Conservation (phyloP, 2,888 invertebrate species). For the Macrophya alboannulata region DNA sequence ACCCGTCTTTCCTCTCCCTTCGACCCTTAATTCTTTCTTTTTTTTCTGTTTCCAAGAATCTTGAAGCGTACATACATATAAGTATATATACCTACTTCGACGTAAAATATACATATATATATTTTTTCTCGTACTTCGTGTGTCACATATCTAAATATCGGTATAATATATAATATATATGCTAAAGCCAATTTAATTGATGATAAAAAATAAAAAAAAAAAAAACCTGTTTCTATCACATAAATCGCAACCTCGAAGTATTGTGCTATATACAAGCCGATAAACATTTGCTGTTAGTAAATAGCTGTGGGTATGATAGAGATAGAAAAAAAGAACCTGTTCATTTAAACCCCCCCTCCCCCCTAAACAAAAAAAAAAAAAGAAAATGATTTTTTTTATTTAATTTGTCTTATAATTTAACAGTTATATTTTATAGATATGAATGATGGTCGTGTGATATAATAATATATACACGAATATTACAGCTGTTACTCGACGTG, state of each 20-base stretch:
- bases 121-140: neutral
- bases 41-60: neutral
- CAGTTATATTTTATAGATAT: neutral
- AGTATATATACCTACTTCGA: constrained; percentile 2
- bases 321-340: no score
- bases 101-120: constrained; percentile 20
- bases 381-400: neutral
- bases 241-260: neutral
- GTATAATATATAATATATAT: constrained; percentile 11
- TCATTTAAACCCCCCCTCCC: no score
- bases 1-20: constrained; percentile 59
- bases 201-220: neutral
- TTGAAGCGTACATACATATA: neutral
- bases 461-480: no score
- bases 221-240: neutral
- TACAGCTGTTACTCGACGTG: no score
- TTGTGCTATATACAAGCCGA: neutral
- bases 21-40: constrained; percentile 35
- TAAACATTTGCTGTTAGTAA: neutral
- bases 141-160: neutral
- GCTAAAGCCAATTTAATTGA: neutral
- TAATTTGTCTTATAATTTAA: neutral
- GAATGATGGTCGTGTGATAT: no score
- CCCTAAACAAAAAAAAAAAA: no score
- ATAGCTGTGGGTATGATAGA: no score